Percentiles rank a stretch among this genome's conserved stretches.
phyloP scores from a whole-genome alignment of 2,888 invertebrate species.

The Electrophaes corylata region DNA sequence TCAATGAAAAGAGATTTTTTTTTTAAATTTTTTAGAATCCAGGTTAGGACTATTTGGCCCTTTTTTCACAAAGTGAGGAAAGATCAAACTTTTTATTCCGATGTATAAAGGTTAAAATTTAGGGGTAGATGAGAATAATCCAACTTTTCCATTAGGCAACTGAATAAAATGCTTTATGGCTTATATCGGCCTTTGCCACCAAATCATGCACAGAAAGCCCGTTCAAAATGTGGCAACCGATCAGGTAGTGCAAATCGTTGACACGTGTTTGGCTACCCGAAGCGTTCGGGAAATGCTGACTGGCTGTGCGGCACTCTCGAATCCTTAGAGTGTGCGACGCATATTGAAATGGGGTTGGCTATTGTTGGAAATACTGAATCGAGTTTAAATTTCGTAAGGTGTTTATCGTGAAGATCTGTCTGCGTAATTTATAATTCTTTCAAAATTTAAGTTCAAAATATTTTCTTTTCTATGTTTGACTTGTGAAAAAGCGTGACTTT shows the following conservation, averaged over 20 bases:
- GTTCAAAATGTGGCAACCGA: constrained; percentile 23
- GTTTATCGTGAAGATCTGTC: constrained; percentile 15
- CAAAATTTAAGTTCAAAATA: neutral
- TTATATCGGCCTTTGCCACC: constrained; percentile 1
- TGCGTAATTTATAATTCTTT: neutral
- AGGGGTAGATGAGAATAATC: too few species aligned
- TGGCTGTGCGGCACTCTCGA: constrained; percentile 19
- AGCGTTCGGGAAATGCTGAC: constrained; percentile 29
- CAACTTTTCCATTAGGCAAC: constrained; percentile 1
- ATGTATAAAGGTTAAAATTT: too few species aligned
- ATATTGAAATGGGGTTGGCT: constrained; percentile 25
- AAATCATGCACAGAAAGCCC: constrained; percentile 19
- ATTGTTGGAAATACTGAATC: constrained; percentile 20
- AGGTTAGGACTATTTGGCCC: too few species aligned
- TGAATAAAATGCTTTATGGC: neutral
- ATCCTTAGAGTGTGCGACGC: constrained; percentile 24
- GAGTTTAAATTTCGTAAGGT: constrained; percentile 16
- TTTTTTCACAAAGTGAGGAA: too few species aligned
- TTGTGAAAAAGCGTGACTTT: too few species aligned
- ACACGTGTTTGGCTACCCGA: constrained; percentile 30
- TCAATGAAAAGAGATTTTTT: too few species aligned
- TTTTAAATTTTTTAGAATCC: too few species aligned
- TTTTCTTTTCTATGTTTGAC: too few species aligned
- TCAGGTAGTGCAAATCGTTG: constrained; percentile 31
- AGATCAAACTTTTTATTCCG: too few species aligned